Conservation (phyloP, 2,113 vertebrate genomes). For the Pseudopodoces humilis region DNA sequence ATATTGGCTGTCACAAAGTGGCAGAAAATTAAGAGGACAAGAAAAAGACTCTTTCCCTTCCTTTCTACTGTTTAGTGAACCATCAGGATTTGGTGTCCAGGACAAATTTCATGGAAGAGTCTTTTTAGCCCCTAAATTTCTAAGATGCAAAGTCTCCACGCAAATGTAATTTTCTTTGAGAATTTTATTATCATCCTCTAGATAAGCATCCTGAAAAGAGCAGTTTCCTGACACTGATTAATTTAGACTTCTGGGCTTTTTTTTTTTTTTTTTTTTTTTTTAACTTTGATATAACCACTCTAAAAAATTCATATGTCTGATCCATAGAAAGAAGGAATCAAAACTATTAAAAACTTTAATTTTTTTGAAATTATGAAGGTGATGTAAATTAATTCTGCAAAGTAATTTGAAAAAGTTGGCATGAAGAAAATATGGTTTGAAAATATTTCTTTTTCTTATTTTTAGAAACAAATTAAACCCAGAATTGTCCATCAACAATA, state of each 20-base stretch:
- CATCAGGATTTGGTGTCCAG: neutral
- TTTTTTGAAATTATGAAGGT: neutral
- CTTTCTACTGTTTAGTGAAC: neutral
- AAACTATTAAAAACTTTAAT: neutral
- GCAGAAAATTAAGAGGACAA: neutral
- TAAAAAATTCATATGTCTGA: neutral
- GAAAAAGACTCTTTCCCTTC: neutral
- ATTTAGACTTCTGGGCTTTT: neutral
- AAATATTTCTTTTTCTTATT: neutral
- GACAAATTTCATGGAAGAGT: neutral
- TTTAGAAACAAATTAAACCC: neutral
- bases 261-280: neutral
- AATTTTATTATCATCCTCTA: neutral
- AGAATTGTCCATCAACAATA: neutral
- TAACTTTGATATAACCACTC: neutral
- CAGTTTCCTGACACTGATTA: neutral
- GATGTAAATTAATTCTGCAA: neutral
- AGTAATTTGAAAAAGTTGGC: neutral
- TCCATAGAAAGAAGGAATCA: neutral
- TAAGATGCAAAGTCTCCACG: neutral
- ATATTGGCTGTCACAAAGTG: neutral
- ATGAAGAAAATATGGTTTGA: neutral
- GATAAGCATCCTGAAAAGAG: neutral
- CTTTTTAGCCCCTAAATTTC: neutral
- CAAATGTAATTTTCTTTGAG: neutral